Evolutionary conservation across 2,888 invertebrate species (phyloP).

Genomic region (Rhagonycha fulva): DNA sequence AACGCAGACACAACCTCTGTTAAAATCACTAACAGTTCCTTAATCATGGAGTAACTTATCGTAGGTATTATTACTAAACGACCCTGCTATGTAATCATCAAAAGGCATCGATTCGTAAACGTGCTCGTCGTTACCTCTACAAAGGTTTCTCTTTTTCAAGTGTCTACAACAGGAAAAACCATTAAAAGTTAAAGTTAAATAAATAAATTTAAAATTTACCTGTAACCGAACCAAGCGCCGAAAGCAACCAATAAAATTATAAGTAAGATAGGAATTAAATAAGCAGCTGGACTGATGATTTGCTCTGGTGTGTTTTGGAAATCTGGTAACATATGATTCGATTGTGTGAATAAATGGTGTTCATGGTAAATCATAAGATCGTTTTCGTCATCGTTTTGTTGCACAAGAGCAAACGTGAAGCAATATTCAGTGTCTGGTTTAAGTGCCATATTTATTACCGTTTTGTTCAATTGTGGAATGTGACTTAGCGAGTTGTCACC

Average conservation of each 20-base stretch:
- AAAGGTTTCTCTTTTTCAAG: neutral
- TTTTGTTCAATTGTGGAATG: slow-evolving; percentile 14
- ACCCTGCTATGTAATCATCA: slow-evolving; percentile 44
- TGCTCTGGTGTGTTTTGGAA: neutral
- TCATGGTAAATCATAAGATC: slow-evolving; percentile 48
- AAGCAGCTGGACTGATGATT: slow-evolving; percentile 10
- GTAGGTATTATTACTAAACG: slow-evolving; percentile 45
- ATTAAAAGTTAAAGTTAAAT: neutral
- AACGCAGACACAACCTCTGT: neutral
- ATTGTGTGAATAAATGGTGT: slow-evolving; percentile 29
- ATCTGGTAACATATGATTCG: neutral
- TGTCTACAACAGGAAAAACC: slow-evolving; percentile 1
- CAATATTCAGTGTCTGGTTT: slow-evolving; percentile 47
- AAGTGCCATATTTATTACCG: slow-evolving; percentile 34
- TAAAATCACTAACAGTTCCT: slow-evolving; percentile 5
- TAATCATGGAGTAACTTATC: slow-evolving; percentile 45
- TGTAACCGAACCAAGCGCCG: slow-evolving; percentile 19
- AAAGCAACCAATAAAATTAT: slow-evolving; percentile 6
- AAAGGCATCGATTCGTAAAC: slow-evolving; percentile 50
- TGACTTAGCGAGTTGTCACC: slow-evolving; percentile 19
- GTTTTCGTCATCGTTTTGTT: slow-evolving; percentile 42
- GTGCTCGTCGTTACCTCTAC: slow-evolving; percentile 38
- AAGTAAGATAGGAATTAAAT: slow-evolving; percentile 15
- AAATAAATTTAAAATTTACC: slow-evolving; percentile 11
- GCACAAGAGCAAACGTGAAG: slow-evolving; percentile 47